These are phyloP conservation scores for Pristionchus fissidentatus DNA, from an alignment of 2,888 invertebrate genomes.

Conservation along the genomic window DNA sequence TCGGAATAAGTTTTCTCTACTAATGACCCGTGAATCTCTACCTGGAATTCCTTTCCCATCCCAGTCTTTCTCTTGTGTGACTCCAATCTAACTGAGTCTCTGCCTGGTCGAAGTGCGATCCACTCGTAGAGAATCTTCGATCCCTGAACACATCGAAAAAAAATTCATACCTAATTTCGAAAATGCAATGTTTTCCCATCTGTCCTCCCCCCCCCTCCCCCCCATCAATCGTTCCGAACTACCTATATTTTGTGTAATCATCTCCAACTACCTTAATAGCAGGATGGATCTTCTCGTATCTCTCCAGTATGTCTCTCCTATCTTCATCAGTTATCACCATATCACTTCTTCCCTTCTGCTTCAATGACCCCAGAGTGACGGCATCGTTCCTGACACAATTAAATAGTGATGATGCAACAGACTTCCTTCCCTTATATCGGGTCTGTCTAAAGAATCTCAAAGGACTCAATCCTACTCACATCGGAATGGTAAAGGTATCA, in stretches of 20 bases:
- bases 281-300: slow-evolving; percentile 65
- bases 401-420: too few species aligned
- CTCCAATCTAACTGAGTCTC: slow-evolving; percentile 60
- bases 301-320: slow-evolving; percentile 61
- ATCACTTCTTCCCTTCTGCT: slow-evolving; percentile 61
- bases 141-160: slow-evolving; percentile 50
- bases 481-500: slow-evolving; percentile 66
- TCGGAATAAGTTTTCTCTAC: not conserved
- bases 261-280: slow-evolving; percentile 59
- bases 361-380: slow-evolving; percentile 66
- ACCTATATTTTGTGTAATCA: not conserved
- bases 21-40: slow-evolving; percentile 3
- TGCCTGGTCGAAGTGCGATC: slow-evolving; percentile 64
- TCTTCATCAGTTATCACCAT: slow-evolving; percentile 66
- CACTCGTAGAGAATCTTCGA: slow-evolving; percentile 66
- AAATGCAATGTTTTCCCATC: not conserved
- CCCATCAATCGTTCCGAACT: not conserved
- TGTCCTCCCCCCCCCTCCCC: not conserved
- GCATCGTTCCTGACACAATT: slow-evolving; percentile 57
- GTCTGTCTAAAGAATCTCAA: not conserved
- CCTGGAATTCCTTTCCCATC: slow-evolving; percentile 54
- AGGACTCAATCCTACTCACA: slow-evolving; percentile 56
- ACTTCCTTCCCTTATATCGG: not conserved
- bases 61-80: slow-evolving; percentile 50
- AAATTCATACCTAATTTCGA: not conserved